These are phyloP conservation scores for Halocynthia roretzi DNA, from an alignment of 23 tunicate genomes.

Conservation along the genomic window DNA sequence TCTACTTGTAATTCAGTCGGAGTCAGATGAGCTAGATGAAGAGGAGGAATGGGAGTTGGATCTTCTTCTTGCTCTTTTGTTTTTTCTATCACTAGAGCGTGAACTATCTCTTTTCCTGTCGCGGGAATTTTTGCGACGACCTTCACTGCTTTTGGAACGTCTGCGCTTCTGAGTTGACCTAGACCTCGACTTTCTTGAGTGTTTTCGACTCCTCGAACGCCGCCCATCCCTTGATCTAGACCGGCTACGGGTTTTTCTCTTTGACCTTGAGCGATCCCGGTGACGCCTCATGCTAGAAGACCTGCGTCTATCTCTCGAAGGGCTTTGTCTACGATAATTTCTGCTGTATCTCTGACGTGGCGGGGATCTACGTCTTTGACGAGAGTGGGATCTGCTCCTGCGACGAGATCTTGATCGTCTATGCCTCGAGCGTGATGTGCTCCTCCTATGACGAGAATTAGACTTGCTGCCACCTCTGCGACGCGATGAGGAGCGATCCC, in stretches of 20 bases:
- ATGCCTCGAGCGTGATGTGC: conserved; percentile 4
- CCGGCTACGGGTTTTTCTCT: conserved; percentile 7
- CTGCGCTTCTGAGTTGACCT: not conserved
- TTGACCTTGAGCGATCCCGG: not conserved
- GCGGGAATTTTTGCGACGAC: not conserved
- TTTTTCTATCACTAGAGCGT: conserved; percentile 1
- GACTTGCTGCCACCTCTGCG: conserved; percentile 12
- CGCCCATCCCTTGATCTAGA: conserved; percentile 8
- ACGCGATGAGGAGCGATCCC: not conserved
- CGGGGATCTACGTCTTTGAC: conserved; percentile 19
- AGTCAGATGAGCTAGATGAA: not conserved
- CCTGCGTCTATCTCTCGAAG: conserved; percentile 7
- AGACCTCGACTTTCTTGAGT: not conserved
- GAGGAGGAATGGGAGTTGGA: not conserved
- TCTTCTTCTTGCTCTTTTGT: conserved; percentile 3
- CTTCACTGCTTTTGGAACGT: too few species aligned
- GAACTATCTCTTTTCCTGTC: conserved; percentile 1
- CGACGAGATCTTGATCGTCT: conserved; percentile 42
- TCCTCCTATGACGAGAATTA: conserved; percentile 17
- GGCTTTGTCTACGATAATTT: conserved; percentile 15
- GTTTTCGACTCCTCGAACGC: not conserved
- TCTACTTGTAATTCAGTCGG: too few species aligned
- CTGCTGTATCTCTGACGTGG: conserved; percentile 9
- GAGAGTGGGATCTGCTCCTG: not conserved
- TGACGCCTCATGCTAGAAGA: conserved; percentile 17